Evolutionary conservation across 2,113 vertebrate species (phyloP), one percentile per base, ranked within the genome.

Genomic region (Upupa epops): DNA sequence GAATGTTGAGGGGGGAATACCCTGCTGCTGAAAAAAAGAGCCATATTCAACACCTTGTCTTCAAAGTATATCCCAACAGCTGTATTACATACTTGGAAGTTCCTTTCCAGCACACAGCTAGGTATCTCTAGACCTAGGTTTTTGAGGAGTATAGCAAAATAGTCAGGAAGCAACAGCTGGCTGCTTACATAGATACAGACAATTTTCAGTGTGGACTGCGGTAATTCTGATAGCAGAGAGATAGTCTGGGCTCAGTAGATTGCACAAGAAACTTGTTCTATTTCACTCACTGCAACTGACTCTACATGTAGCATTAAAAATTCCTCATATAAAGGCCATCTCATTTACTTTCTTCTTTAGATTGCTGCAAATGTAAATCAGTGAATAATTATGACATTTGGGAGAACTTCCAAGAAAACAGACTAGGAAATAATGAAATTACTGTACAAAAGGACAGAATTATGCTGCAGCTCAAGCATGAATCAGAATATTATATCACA

Each of bases 401-500:
- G 70, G 42, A 87, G 86, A 52, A 86, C 77, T 84, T 94, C 90
- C 74, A 93, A 90, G 77, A 92, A 95, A 94, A 90, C 45, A 91
- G 95, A 79, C 45, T 81, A 87, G 83, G 76, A 90, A 89, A 88
- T 54, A 73, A 79, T 89, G 69, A 78, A 85, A 82, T 92, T 88
- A 40, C 63, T 82, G 10, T 81, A 94, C 86, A 86, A 84, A 90
- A 80, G 77, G 63, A 75, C 66, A 94, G 78, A 96, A 61, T 87
- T 90, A 94, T 75, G 81, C 89, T 84, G 51, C 71, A 82, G 71
- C 34, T 21, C 84, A 79, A 94, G 84, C 82, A 84, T 89, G 89
- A 93, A 95, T 94, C 80, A 90, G 89, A 94, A 64, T 75, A 94
- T 92, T 61, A 89, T 84, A 70, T 77, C 74, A 69, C 37, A 92